phyloP scores from a whole-genome alignment of 2,113 vertebrate genomes.

The Calidris pygmaea region DNA sequence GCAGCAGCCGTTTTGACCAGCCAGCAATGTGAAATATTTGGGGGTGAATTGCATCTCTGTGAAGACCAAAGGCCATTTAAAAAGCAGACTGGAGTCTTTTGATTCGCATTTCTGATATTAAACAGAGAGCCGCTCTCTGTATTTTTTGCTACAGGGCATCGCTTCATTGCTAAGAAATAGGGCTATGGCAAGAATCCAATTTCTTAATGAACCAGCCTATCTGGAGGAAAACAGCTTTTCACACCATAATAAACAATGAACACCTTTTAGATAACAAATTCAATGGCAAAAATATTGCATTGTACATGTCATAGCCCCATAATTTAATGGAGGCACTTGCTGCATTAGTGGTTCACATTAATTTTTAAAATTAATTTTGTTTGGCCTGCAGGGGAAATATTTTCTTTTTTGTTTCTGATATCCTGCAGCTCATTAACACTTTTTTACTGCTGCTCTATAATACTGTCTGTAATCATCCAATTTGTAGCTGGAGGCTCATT shows the following conservation, averaged over 20 bases:
- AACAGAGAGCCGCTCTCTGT: conserved; percentile 44
- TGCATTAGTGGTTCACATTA: conserved; percentile 80
- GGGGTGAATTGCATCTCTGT: conserved; percentile 50
- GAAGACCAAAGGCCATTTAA: conserved; percentile 65
- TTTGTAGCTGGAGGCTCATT: conserved; percentile 75
- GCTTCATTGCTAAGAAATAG: conserved; percentile 60
- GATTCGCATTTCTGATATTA: conserved; percentile 75
- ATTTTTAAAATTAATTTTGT: conserved; percentile 84
- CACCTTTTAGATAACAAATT: conserved; percentile 81
- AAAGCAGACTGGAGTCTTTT: conserved; percentile 59
- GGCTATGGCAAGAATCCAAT: conserved; percentile 76
- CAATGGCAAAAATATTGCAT: conserved; percentile 74
- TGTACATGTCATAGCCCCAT: conserved; percentile 68
- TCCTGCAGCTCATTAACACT: conserved; percentile 78
- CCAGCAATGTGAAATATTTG: conserved; percentile 17
- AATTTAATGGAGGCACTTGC: conserved; percentile 78
- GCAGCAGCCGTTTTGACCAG: neutral
- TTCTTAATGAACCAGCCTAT: conserved; percentile 81
- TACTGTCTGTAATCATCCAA: conserved; percentile 70
- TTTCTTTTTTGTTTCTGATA: conserved; percentile 76
- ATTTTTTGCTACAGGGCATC: conserved; percentile 61
- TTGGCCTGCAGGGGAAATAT: conserved; percentile 75
- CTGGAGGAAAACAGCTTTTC: conserved; percentile 83
- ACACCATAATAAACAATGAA: conserved; percentile 77
- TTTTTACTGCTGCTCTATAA: conserved; percentile 65